Evolutionary conservation across 1,140 invertebrate species (phyloP), one percentile per base, ranked within the genome.

Genomic region (Listronotus bonariensis): DNA sequence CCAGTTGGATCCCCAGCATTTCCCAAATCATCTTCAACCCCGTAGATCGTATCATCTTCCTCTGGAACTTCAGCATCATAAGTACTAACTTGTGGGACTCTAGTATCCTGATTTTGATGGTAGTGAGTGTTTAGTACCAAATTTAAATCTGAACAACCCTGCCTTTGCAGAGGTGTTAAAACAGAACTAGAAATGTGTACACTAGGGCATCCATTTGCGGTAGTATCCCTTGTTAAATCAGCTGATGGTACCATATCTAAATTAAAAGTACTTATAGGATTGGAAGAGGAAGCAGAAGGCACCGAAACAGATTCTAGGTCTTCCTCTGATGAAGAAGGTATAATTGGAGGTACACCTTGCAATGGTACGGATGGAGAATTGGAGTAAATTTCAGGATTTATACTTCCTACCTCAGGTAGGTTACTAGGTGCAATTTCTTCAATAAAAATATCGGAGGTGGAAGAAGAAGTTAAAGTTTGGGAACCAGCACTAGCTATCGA

Each of bases 131-230:
- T 78, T 26, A 77, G 55, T 0, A 77, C 77, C 6, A 78, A 57
- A 60, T 74, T 78, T 54, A 78, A 66, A 67, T 77, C 76, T 9
- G 76, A 74, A 57, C 77, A 78, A 18, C 62, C 74, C 67, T 77
- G 75, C 54, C 55, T 51, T 51, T 68, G 65, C 15, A 63, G 43
- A 10, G 75, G 69, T 15, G 58, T 61, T 34, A 73, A 57, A 6
- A 77, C 65, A 4, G 70, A 66, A 48, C 71, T 77, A 2, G 70
- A 67, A 7, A 77, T 72, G 49, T 75, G 74, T 34, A 77, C 68
- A 6, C 68, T 67, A 31, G 75, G 75, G 49, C 75, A 77, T 40
- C 56, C 56, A n/a, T 51, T 55, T 38, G 46, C 65, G 1, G 8
- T 38, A 15, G 65, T 46, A 32, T 66, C 63, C 56, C 57, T 55